These are phyloP conservation scores for Esox lucius DNA, from an alignment of 2,797 vertebrate species.

Conservation along the genomic window DNA sequence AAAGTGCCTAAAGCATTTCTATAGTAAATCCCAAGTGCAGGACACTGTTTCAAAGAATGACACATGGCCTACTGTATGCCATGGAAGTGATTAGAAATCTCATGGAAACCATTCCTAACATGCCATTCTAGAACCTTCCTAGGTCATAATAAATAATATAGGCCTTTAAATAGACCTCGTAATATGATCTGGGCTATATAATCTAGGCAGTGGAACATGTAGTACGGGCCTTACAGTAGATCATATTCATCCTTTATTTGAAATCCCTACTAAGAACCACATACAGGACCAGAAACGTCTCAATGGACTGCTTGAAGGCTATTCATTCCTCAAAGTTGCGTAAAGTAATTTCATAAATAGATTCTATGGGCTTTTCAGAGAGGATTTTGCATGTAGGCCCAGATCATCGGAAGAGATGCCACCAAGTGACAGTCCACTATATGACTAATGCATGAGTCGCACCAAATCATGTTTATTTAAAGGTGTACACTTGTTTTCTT, in stretches of 20 bases:
- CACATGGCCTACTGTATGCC: not conserved
- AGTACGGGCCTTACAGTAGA: not conserved
- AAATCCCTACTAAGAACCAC: not conserved
- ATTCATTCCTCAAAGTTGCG: not conserved
- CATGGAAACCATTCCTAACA: not conserved
- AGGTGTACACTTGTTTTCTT: not conserved
- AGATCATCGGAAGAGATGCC: slow-evolving; percentile 37
- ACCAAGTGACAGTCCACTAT: slow-evolving; percentile 23
- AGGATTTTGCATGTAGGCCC: slow-evolving; percentile 28
- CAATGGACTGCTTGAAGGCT: not conserved
- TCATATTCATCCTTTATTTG: too few relatives aligned
- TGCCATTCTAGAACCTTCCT: not conserved
- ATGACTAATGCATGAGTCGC: slow-evolving; percentile 38
- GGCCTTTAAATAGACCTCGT: not conserved
- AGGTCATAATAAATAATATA: too few relatives aligned
- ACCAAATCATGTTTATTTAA: slow-evolving; percentile 38
- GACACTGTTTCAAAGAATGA: not conserved
- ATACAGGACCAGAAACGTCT: not conserved
- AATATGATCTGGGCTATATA: too few relatives aligned
- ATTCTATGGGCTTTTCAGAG: not conserved
- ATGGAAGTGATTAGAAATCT: not conserved
- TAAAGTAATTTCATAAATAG: not conserved
- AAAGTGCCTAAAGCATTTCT: not conserved
- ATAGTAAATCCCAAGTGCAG: not conserved
- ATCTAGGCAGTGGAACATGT: not conserved